Evolutionary conservation across 2,888 invertebrate genomes (phyloP), one percentile per base, ranked within the genome.

Genomic region (Chrysolina americana): DNA sequence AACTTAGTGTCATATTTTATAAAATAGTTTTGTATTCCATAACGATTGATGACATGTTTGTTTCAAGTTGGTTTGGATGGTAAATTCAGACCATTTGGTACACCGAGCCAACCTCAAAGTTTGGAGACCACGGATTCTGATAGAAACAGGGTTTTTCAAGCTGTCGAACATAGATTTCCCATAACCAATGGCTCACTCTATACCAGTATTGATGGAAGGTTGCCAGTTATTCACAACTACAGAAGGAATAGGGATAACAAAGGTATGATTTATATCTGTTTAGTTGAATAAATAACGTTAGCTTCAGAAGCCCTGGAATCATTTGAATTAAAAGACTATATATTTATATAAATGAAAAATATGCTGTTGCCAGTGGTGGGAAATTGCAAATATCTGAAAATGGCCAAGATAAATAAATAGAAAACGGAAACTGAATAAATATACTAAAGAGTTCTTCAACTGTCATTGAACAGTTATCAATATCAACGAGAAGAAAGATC

Each of bases 101-200:
- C 84, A n/a, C 66, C 77, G 47, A 87, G 86, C 65, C 87, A 87
- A 71, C 86, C 87, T 0, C 88, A 87, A 76, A 88, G 87, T 73
- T 78, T 88, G 70, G 87, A 87, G 76, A 79, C 86, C 15, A 76
- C 77, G 64, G 84, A 83, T 74, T 82, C 83, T 79, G 75, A 77
- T 70, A 74, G 74, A 73, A 85, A 44, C 70, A 81, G 68, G 71
- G 86, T 86, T 73, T 82, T 88, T 74, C 87, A 89, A 78, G 87
- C 88, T 76, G 88, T 89, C 48, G 90, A 90, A 65, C 89, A 90
- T 70, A 89, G 91, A 81, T 91, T 92, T 84, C 91, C 91, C 9
- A 89, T 91, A 76, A 91, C 91, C 21, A 91, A 91, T 81, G 91
- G 91, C 53, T 91, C 91, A 10, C 87, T 91, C 56, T 91, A 91